These are phyloP conservation scores for Cataglyphis rosenhaueri DNA, from an alignment of 2,888 invertebrate genomes.

Conservation along the genomic window DNA sequence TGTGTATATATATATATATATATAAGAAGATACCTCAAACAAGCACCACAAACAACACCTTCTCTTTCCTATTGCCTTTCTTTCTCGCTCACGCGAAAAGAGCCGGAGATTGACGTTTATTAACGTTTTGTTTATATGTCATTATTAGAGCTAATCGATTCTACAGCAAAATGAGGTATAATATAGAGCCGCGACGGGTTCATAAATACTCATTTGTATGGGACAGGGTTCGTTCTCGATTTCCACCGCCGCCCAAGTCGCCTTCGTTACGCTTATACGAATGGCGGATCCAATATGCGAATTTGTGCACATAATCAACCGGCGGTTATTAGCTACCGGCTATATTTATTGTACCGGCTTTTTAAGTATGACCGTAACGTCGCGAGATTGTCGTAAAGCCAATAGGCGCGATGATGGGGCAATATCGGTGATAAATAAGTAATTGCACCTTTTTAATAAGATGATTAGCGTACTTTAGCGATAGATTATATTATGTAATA, in stretches of 20 bases:
- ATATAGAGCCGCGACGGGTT: slow-evolving; percentile 77
- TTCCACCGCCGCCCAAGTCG: slow-evolving; percentile 77
- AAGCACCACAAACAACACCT: not conserved
- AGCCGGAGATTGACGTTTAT: slow-evolving; percentile 65
- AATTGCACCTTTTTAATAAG: slow-evolving; percentile 23
- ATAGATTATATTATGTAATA: slow-evolving; percentile 22
- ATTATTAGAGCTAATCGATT: slow-evolving; percentile 80
- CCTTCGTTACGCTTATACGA: slow-evolving; percentile 73
- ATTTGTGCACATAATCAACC: slow-evolving; percentile 68
- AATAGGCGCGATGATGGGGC: slow-evolving; percentile 23
- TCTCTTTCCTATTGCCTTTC: slow-evolving; percentile 16
- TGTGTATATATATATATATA: not conserved
- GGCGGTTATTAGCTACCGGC: slow-evolving; percentile 60
- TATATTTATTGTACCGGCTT: slow-evolving; percentile 62
- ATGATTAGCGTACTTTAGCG: slow-evolving; percentile 7
- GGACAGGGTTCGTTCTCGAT: slow-evolving; percentile 42
- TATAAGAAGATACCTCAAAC: no score
- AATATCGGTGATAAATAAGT: slow-evolving; percentile 16
- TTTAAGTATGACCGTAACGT: slow-evolving; percentile 9
- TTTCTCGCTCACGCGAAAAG: slow-evolving; percentile 46
- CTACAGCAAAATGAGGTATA: slow-evolving; percentile 77
- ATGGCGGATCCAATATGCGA: slow-evolving; percentile 56
- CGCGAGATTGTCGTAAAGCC: slow-evolving; percentile 2
- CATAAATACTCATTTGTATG: slow-evolving; percentile 83
- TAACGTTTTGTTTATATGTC: slow-evolving; percentile 78